Conservation (phyloP, 1,140 invertebrate species). For the Gryon sp. region DNA sequence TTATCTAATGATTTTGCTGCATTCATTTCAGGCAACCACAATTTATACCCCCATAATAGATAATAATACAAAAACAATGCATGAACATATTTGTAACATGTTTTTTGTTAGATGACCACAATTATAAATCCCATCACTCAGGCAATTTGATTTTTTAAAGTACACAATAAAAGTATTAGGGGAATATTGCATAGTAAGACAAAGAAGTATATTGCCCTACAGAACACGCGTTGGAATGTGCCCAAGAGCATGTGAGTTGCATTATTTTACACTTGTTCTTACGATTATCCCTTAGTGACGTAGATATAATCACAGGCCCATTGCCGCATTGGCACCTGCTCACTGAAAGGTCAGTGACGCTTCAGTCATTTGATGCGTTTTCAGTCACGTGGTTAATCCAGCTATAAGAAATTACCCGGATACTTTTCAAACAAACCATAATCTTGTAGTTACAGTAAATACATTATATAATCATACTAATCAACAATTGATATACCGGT, state of each 20-base stretch:
- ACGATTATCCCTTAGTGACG: conserved; percentile 68
- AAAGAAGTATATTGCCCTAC: conserved; percentile 38
- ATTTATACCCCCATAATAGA: too few relatives aligned
- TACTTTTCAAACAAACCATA: conserved; percentile 26
- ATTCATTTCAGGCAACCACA: too few relatives aligned
- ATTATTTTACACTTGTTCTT: conserved; percentile 69
- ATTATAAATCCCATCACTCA: too few relatives aligned
- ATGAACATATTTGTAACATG: too few relatives aligned
- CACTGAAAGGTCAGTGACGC: conserved; percentile 65
- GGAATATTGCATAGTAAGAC: too few relatives aligned
- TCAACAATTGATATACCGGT: conserved; percentile 60
- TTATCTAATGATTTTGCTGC: too few relatives aligned
- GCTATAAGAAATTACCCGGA: conserved; percentile 26
- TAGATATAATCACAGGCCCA: conserved; percentile 69
- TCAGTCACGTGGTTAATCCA: conserved; percentile 8
- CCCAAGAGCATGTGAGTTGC: conserved; percentile 65
- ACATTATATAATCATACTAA: conserved; percentile 54
- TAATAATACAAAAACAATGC: too few relatives aligned
- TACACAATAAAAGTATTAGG: too few relatives aligned
- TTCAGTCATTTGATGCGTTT: conserved; percentile 6
- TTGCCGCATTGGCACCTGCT: conserved; percentile 74
- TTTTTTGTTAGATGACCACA: too few relatives aligned
- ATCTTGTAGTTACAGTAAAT: conserved; percentile 59
- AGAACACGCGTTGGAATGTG: conserved; percentile 70
- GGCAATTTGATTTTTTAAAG: too few relatives aligned